Base-by-base conservation (phyloP, 2,113 vertebrate genomes). In the Spea multiplicata region DNA sequence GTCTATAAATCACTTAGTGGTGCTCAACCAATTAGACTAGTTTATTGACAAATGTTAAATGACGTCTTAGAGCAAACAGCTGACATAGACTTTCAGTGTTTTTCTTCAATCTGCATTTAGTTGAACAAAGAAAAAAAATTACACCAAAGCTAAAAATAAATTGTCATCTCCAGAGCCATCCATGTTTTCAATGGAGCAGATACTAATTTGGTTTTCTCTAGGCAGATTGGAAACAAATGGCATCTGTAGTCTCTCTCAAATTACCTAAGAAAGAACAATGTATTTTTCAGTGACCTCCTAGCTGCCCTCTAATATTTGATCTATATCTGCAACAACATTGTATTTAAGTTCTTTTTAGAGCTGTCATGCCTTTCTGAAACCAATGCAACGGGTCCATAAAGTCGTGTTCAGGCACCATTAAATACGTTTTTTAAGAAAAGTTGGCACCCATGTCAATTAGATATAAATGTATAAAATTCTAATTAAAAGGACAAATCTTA, bases 1-100 rank as follows among this genome's bases (percentile, higher is more conserved):
- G 44, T 73, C 76, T 72, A 79, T 79, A 73, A 72, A 72, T 79
- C 70, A 79, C 76, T 72, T 66, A 52, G 71, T 45, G 13, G 53
- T 49, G 53, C 69, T 66, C 61, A 72, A 16, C 76, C 76, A 79
- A 79, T 67, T 57, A 57, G 77, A 57, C 44, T 17, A 30, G 47
- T 48, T 55, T 79, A 79, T 73, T 79, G 77, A 79, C 77, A 73
- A 73, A 79, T 79, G 70, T 52, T 73, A 79, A 53, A 66, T 73
- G 77, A 72, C 44, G 52, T 73, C 76, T 66, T 53, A 48, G 66
- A 75, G 68, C 65, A 79, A 59, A 70, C 17, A 0, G 44, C 53
- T 66, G 61, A 5, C 61, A 48, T 66, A 47, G 70, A 78, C 68
- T 76, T 30, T 70, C 53, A 77, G 62, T 71, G 67, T 1, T 52